These are phyloP conservation scores for Diarsia dahlii DNA, from an alignment of 2,888 invertebrate species.

Conservation along the genomic window DNA sequence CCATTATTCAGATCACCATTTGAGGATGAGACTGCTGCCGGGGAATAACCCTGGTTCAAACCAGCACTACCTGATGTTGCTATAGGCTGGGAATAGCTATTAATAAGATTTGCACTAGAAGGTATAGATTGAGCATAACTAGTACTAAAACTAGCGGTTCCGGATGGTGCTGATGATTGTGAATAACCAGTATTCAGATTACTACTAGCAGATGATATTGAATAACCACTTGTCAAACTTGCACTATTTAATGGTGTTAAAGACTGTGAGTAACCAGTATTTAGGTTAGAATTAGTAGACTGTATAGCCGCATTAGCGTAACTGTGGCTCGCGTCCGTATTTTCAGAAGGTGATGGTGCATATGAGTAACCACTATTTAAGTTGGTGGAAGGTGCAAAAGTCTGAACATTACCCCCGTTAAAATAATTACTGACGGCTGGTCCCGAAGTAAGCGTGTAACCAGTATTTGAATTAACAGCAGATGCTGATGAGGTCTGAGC, in stretches of 20 bases:
- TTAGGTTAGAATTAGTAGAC: background rate
- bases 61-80: background rate
- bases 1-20: slow-evolving; percentile 19
- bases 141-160: slow-evolving; percentile 9
- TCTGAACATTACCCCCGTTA: slow-evolving; percentile 22
- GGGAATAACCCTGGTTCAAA: slow-evolving; percentile 14
- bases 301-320: background rate
- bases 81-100: slow-evolving; percentile 18
- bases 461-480: slow-evolving; percentile 24
- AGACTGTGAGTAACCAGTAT: slow-evolving; percentile 22
- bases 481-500: background rate
- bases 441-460: slow-evolving; percentile 3
- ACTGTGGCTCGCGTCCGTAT: background rate
- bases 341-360: background rate
- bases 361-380: slow-evolving; percentile 34
- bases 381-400: slow-evolving; percentile 6
- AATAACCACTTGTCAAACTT: slow-evolving; percentile 14
- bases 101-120: slow-evolving; percentile 1
- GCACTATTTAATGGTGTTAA: background rate
- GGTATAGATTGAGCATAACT: slow-evolving; percentile 28
- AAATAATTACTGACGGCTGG: slow-evolving; percentile 10
- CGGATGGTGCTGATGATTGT: slow-evolving; percentile 17
- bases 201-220: slow-evolving; percentile 5
- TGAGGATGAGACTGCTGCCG: background rate
- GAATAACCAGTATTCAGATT: slow-evolving; percentile 36